Percentiles rank a stretch among this genome's conserved stretches.
Conservation (phyloP, 2,797 vertebrate species). For the Chlorospingus flavigularis region DNA sequence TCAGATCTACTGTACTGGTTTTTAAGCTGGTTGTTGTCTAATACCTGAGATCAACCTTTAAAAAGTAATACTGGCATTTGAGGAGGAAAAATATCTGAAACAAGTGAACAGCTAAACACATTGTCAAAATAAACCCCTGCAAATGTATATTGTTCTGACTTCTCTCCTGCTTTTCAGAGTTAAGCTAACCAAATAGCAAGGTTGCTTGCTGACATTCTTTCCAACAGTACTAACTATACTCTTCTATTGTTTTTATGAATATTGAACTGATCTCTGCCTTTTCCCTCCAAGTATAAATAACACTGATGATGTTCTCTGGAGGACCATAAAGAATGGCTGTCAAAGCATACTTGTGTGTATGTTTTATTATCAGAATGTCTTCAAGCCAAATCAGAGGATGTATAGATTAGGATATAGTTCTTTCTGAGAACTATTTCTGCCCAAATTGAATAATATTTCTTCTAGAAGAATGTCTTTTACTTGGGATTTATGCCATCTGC, state of each 20-base stretch:
- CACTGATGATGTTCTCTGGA: background rate
- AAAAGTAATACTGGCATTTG: conserved; percentile 32
- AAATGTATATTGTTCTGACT: conserved; percentile 54
- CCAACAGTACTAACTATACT: conserved; percentile 14
- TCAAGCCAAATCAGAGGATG: background rate
- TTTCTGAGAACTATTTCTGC: background rate
- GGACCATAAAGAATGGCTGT: background rate
- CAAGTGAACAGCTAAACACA: conserved; percentile 33
- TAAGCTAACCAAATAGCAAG: conserved; percentile 54
- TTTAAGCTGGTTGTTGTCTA: conserved; percentile 18
- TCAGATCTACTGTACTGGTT: background rate
- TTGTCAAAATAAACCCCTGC: conserved; percentile 50
- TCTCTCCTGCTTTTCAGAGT: conserved; percentile 34
- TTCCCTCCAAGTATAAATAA: background rate
- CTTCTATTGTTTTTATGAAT: conserved; percentile 18
- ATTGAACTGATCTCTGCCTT: background rate
- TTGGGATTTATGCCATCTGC: background rate
- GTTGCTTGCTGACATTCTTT: conserved; percentile 52
- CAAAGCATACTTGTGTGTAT: background rate
- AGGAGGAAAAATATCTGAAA: conserved; percentile 33
- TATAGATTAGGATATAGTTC: background rate
- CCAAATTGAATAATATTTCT: background rate
- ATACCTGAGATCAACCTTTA: conserved; percentile 42
- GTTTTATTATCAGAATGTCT: background rate
- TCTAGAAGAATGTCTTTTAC: background rate